Evolutionary conservation across 2,113 vertebrate genomes (phyloP), one percentile per base, ranked within the genome.

Genomic region (Tichodroma muraria): DNA sequence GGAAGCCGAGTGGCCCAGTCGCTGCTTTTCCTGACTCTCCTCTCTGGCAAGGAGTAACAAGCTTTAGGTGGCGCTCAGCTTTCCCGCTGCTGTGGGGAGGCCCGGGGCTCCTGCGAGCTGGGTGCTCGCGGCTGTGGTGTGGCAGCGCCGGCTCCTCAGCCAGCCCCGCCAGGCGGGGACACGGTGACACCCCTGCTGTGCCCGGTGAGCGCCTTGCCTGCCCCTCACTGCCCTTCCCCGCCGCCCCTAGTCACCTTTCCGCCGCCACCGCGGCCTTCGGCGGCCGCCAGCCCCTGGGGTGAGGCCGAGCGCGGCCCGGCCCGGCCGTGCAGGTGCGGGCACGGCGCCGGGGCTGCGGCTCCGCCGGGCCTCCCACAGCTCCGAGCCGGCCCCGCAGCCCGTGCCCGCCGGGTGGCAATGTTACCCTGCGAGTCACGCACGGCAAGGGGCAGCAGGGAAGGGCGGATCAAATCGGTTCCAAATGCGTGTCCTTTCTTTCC

Each of bases 391-490:
- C 40, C 40, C 40, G 42, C 47, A 65, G 54, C 6, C 15, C 17
- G 21, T 20, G 93, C 89, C 96, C 96, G 65, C 96, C 87, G 47
- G 96, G 96, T 19, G 96, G 93, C 96, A 44, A 80, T 92, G 76
- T 93, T 88, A 38, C 83, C 31, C 96, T n/a, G 94, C 72, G 30
- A n/a, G 50, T 50, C 5, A 25, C 49, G 70, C 84, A 3, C 25
- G 37, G 54, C 47, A 0, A 0, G 6, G 21, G 3, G 40, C 11
- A 30, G 2, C 53, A 0, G 53, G 10, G 42, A 49, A 23, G 65
- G 1, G 30, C 6, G 2, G 3, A 4, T 35, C 16, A 3, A 20
- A 24, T 16, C 65, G 18, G 1, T 6, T 66, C 64, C 45, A 15
- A 35, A 4, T 0, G 27, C 0, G 8, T 1, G 20, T 10, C 17